These are phyloP conservation scores for Eurytemora carolleeae DNA, from an alignment of 1,140 invertebrate genomes.

Conservation along the genomic window DNA sequence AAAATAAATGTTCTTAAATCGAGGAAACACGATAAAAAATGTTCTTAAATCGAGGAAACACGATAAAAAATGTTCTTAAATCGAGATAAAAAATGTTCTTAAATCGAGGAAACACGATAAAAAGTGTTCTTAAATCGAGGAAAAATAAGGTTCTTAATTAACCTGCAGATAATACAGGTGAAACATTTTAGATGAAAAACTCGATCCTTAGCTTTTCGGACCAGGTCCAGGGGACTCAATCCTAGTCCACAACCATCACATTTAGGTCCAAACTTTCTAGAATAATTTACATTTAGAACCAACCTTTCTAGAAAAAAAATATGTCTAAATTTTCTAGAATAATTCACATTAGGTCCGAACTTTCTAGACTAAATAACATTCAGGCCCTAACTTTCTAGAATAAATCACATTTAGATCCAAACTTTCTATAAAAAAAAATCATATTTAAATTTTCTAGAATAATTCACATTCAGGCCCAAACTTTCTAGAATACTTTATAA, in stretches of 20 bases:
- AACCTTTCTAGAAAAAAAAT: not conserved
- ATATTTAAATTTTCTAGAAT: not conserved
- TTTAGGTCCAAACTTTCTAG: conserved; percentile 85
- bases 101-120: not conserved
- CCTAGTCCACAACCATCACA: conserved; percentile 90
- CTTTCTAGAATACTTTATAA: too few relatives aligned
- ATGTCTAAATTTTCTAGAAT: not conserved
- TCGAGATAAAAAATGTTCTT: too few relatives aligned
- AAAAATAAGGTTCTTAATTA: not conserved
- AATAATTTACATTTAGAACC: not conserved
- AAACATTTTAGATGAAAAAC: conserved; percentile 96
- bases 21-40: not conserved
- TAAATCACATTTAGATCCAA: not conserved
- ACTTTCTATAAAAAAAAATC: not conserved
- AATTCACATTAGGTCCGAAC: too few relatives aligned
- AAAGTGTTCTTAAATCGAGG: not conserved
- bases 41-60: not conserved
- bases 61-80: not conserved
- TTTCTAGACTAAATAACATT: too few relatives aligned
- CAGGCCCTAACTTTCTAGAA: not conserved
- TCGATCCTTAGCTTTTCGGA: conserved; percentile 73
- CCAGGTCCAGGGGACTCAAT: conserved; percentile 86
- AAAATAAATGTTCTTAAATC: not conserved
- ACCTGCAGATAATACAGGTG: conserved; percentile 82
- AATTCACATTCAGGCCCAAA: too few relatives aligned